Conservation (phyloP, 2,113 vertebrate species). For the Mola mola region DNA sequence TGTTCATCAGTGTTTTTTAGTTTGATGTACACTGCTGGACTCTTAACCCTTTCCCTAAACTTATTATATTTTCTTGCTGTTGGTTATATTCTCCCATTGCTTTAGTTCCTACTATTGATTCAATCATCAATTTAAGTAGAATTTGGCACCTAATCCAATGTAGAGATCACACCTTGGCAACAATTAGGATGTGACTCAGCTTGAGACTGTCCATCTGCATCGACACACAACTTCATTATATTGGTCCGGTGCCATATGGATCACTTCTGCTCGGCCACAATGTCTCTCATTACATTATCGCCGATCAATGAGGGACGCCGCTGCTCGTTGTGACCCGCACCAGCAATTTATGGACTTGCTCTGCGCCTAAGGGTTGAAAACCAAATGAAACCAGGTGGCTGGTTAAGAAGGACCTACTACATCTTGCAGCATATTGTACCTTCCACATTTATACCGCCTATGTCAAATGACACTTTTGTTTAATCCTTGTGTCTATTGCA, state of each 20-base stretch:
- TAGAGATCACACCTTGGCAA: slow-evolving; percentile 6
- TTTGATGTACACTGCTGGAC: no score
- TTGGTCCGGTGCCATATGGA: slow-evolving; percentile 36
- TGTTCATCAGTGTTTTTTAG: no score
- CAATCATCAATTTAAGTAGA: slow-evolving; percentile 14
- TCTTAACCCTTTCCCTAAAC: no score
- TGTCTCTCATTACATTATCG: slow-evolving; percentile 47
- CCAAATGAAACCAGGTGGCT: slow-evolving; percentile 25
- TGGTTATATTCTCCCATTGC: background rate
- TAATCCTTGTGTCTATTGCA: background rate
- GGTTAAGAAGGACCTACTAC: background rate
- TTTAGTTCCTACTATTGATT: slow-evolving; percentile 10
- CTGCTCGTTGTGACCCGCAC: slow-evolving; percentile 21
- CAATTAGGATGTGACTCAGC: slow-evolving; percentile 19
- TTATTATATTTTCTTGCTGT: background rate
- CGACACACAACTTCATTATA: slow-evolving; percentile 51
- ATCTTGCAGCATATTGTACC: background rate
- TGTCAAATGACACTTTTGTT: no score
- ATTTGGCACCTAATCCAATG: slow-evolving; percentile 1
- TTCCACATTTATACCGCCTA: background rate
- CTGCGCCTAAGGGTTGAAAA: slow-evolving; percentile 35
- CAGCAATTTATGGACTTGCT: slow-evolving; percentile 9
- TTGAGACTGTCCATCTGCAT: slow-evolving; percentile 9
- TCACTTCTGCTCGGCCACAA: slow-evolving; percentile 12
- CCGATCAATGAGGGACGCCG: slow-evolving; percentile 41